A percentile compares a stretch with the other conserved stretches of the same genome.
Evolutionary conservation across 2,888 invertebrate genomes (phyloP).

Genomic region (Synanthedon formicaeformis): DNA sequence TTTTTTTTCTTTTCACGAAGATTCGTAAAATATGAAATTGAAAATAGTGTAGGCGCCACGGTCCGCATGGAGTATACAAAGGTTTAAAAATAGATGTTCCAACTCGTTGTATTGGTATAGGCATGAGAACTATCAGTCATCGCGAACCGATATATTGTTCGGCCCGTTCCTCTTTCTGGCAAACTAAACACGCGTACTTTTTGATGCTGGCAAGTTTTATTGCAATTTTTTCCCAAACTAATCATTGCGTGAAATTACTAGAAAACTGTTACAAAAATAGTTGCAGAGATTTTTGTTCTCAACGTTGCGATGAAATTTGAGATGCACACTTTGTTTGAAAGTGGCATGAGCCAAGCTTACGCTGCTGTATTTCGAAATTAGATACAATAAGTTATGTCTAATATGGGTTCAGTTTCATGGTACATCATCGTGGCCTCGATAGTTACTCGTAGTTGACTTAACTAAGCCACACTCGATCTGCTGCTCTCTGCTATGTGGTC

Average conservation of each 20-base stretch:
- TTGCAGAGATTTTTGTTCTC: too few relatives aligned
- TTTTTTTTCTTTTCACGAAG: neutral
- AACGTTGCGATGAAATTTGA: too few relatives aligned
- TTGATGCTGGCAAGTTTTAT: conserved; percentile 22
- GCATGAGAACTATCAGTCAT: conserved; percentile 43
- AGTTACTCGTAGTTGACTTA: too few relatives aligned
- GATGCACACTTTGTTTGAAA: too few relatives aligned
- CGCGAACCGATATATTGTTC: conserved; percentile 38
- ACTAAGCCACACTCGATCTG: too few relatives aligned
- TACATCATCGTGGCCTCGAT: too few relatives aligned
- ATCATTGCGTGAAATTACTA: neutral
- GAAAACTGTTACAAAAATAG: neutral
- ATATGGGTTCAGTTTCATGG: too few relatives aligned
- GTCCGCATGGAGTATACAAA: conserved; percentile 13
- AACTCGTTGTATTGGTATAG: neutral
- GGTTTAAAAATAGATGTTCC: conserved; percentile 35
- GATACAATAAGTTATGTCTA: too few relatives aligned
- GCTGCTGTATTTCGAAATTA: too few relatives aligned
- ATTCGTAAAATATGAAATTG: conserved; percentile 11
- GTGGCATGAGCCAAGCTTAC: too few relatives aligned
- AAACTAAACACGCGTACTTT: conserved; percentile 13
- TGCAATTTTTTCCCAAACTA: conserved; percentile 11
- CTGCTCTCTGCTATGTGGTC: too few relatives aligned
- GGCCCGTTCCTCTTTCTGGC: conserved; percentile 5
- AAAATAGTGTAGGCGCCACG: conserved; percentile 29